Evolutionary conservation across 2,797 vertebrate genomes (phyloP).

Genomic region (Fistularia tabacaria): DNA sequence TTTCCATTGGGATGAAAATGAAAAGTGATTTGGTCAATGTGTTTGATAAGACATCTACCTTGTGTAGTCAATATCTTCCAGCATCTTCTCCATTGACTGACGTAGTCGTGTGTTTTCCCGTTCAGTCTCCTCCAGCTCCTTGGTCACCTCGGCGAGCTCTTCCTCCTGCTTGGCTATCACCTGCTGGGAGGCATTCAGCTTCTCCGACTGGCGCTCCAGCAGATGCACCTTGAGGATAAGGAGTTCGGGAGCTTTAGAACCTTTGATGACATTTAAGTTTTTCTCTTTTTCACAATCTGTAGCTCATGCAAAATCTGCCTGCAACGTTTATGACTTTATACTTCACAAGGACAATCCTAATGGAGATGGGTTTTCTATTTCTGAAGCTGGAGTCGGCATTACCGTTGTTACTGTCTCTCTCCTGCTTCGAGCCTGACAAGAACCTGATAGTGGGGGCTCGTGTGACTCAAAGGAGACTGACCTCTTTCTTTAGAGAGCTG

Average conservation of each 20-base stretch:
- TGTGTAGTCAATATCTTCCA: slow-evolving; percentile 77
- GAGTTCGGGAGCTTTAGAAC: too few relatives aligned
- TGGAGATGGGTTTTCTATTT: not conserved
- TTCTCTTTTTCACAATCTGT: slow-evolving; percentile 45
- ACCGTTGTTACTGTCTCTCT: too few relatives aligned
- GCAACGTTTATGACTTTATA: not conserved
- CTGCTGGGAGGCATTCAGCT: slow-evolving; percentile 71
- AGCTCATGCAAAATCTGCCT: too few relatives aligned
- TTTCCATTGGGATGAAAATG: too few relatives aligned
- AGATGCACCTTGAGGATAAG: slow-evolving; percentile 45
- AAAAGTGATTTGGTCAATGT: too few relatives aligned
- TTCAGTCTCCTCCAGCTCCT: slow-evolving; percentile 84
- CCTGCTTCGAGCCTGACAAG: not conserved
- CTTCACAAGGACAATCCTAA: not conserved
- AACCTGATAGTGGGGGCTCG: not conserved
- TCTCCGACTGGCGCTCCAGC: slow-evolving; percentile 52
- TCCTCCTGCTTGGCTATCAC: slow-evolving; percentile 84
- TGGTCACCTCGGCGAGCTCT: slow-evolving; percentile 82
- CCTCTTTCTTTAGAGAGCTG: slow-evolving; percentile 87
- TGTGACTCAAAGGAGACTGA: slow-evolving; percentile 36
- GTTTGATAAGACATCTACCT: slow-evolving; percentile 52
- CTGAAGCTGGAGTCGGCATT: too few relatives aligned
- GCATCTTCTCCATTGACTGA: slow-evolving; percentile 84
- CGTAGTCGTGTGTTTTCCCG: slow-evolving; percentile 79
- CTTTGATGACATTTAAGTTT: too few relatives aligned